Base-by-base conservation (phyloP, 2,113 vertebrate species). In the Callocephalon fimbriatum region DNA sequence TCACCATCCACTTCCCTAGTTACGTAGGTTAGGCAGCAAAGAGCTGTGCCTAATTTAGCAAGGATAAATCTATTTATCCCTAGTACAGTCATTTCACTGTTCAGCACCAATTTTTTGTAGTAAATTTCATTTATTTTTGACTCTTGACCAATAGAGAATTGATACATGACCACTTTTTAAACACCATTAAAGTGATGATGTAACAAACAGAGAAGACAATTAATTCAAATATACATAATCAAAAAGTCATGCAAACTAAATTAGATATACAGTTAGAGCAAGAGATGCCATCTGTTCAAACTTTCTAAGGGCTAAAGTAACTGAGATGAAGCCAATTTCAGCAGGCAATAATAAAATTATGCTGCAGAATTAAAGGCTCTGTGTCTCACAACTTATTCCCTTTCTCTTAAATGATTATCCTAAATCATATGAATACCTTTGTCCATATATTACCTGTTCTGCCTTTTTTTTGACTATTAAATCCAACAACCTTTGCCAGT, bases 281-380 rank as follows among this genome's bases (percentile, higher is more conserved):
- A 45, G 93, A 88, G 54, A 70, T 63, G 47, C 97, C 96, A 97
- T 96, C 97, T 97, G 97, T 93, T 97, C 95, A 70, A 88, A 92
- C 78, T 95, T 94, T 96, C 95, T 59, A 12, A 88, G 90, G 92
- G 88, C 92, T 95, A 66, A 92, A 92, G 90, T 82, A 90, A 54
- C 82, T 47, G 93, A 94, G 90, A 92, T 71, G 82, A 59, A 92
- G 88, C 75, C 88, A 93, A 83, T 93, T 96, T 86, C 90, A 84
- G 88, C 10, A 93, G 66, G 81, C 88, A 95, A 59, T 92, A 94
- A 95, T 94, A 66, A 86, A 94, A 94, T 88, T 88, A 82, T 59
- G 71, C 67, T 29, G 47, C 3, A 22, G 82, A 92, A 86, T 73
- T 80, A 73, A 54, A 74, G 88, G 63, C 71, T 90, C 74, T 6